Evolutionary conservation across 2,888 invertebrate species (phyloP).

Genomic region (Drosophila diplacantha): DNA sequence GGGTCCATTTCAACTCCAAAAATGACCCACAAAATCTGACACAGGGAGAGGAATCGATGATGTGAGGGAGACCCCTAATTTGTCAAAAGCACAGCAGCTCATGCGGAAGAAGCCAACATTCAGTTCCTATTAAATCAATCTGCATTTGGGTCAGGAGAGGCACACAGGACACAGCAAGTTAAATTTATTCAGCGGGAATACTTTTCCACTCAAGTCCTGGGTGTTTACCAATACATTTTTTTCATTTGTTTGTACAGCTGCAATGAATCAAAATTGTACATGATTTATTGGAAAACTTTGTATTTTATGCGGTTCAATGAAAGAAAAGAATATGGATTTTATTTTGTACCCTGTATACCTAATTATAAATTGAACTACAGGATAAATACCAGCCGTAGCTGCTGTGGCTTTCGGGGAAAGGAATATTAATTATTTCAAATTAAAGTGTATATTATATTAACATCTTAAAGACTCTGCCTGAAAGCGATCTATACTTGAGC

Average conservation of each 20-base stretch:
- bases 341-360: too few relatives aligned
- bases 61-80: slow-evolving; percentile 9
- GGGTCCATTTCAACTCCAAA: not conserved
- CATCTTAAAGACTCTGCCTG: not conserved
- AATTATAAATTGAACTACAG: too few relatives aligned
- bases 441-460: not conserved
- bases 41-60: slow-evolving; percentile 1
- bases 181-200: slow-evolving; percentile 17
- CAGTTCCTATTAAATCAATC: slow-evolving; percentile 34
- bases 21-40: slow-evolving; percentile 6
- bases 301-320: not conserved
- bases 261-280: not conserved
- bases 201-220: not conserved
- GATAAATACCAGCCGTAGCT: too few relatives aligned
- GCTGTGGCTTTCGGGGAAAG: too few relatives aligned
- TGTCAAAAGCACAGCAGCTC: slow-evolving; percentile 29
- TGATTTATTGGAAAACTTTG: slow-evolving; percentile 7
- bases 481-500: not conserved
- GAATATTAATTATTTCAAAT: not conserved
- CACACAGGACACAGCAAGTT: not conserved
- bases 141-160: slow-evolving; percentile 5
- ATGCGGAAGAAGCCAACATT: slow-evolving; percentile 27
- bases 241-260: slow-evolving; percentile 14
- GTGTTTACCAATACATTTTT: not conserved
- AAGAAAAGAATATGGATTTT: too few relatives aligned